Evolutionary conservation across 2,113 vertebrate species (phyloP).

Genomic region (Erythrocebus patas): DNA sequence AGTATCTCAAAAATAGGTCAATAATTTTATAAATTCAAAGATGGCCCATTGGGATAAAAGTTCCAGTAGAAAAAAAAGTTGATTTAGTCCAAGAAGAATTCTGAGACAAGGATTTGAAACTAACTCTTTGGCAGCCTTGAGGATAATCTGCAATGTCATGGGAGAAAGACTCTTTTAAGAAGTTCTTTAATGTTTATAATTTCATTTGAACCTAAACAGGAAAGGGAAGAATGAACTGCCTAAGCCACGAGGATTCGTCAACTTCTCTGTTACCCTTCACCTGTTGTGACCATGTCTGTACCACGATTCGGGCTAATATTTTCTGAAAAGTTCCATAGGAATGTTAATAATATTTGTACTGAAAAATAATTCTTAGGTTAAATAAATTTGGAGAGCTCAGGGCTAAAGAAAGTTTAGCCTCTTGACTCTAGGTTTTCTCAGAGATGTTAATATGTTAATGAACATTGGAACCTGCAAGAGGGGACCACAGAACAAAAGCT

Average conservation of each 20-base stretch:
- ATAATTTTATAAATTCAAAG: constrained; percentile 24
- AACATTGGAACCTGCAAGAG: not conserved
- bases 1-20: constrained; percentile 3
- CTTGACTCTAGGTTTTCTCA: not conserved
- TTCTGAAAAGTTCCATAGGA: not conserved
- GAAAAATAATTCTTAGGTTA: not conserved
- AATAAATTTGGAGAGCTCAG: not conserved
- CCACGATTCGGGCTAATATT: not conserved
- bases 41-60: not conserved
- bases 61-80: not conserved
- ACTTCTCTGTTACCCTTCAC: not conserved
- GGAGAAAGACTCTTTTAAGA: not conserved
- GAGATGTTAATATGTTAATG: not conserved
- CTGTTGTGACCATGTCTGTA: not conserved
- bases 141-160: not conserved
- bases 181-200: not conserved
- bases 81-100: not conserved
- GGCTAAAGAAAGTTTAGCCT: not conserved
- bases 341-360: not conserved
- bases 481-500: fast-evolving
- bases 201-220: not conserved
- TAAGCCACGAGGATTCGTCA: not conserved
- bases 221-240: not conserved
- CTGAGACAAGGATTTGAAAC: constrained; percentile 19
- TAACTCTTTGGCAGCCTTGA: not conserved